phyloP scores from a whole-genome alignment of 2,888 invertebrate genomes.

The Coronaproctus castanopsis region DNA sequence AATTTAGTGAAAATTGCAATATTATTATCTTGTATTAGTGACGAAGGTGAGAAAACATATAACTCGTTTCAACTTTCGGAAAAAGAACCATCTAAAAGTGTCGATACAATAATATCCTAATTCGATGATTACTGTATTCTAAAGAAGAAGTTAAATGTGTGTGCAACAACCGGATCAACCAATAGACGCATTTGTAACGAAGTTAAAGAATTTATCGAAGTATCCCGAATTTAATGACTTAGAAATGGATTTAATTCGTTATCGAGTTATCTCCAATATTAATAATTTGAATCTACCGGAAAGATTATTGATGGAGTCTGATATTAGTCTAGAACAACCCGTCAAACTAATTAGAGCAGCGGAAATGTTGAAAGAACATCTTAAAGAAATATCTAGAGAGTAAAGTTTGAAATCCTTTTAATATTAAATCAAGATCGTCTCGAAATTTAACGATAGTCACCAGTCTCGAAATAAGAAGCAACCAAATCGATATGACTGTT shows the following conservation, averaged over 20 bases:
- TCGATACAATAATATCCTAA: background rate
- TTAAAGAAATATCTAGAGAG: background rate
- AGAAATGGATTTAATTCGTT: background rate
- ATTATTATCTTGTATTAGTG: background rate
- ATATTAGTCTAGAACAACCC: background rate
- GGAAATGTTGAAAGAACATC: background rate
- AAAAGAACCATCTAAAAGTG: background rate
- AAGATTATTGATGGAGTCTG: background rate
- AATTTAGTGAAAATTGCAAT: background rate
- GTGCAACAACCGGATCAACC: too few relatives aligned
- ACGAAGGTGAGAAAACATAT: background rate
- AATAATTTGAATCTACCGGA: background rate
- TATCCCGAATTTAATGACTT: background rate
- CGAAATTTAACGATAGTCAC: background rate
- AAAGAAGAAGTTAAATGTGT: background rate
- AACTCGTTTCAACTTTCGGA: background rate
- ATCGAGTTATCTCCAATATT: background rate
- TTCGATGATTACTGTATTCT: background rate
- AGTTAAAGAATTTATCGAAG: background rate
- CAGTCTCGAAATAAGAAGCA: background rate
- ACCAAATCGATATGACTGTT: background rate
- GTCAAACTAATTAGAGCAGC: background rate
- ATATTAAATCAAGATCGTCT: background rate
- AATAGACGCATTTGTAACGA: background rate
- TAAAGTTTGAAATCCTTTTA: background rate